Evolutionary conservation across 2,113 vertebrate species (phyloP).

Genomic region (Cyphomyrus discorhynchus): DNA sequence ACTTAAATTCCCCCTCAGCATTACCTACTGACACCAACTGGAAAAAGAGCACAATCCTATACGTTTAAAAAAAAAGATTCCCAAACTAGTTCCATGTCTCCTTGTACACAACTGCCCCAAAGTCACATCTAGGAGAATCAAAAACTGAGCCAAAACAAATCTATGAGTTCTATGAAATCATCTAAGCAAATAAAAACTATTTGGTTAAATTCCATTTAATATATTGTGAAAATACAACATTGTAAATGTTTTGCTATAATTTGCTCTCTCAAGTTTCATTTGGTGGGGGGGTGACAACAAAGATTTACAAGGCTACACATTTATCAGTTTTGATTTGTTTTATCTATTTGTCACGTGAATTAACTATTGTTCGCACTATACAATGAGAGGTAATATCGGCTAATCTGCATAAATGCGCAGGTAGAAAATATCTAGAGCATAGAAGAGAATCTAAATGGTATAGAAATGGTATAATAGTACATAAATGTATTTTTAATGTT

Average conservation of each 20-base stretch:
- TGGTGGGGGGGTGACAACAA: neutral
- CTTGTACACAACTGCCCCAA: neutral
- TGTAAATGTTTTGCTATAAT: neutral
- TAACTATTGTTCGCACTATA: neutral
- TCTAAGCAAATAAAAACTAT: neutral
- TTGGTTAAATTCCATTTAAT: neutral
- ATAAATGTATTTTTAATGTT: neutral
- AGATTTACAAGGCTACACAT: neutral
- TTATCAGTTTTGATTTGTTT: neutral
- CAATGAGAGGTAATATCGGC: neutral
- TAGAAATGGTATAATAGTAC: neutral
- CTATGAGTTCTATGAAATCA: neutral
- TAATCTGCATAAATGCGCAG: neutral
- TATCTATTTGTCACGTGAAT: neutral
- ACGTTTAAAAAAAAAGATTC: neutral
- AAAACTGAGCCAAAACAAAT: neutral
- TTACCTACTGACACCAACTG: neutral
- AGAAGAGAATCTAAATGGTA: neutral
- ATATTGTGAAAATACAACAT: neutral
- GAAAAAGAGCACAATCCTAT: neutral
- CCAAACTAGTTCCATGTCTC: neutral
- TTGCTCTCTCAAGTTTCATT: neutral
- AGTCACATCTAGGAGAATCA: neutral
- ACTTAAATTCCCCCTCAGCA: neutral
- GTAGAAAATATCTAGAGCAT: neutral